Conservation (phyloP, 2,797 vertebrate species). For the Lagodon rhomboides region DNA sequence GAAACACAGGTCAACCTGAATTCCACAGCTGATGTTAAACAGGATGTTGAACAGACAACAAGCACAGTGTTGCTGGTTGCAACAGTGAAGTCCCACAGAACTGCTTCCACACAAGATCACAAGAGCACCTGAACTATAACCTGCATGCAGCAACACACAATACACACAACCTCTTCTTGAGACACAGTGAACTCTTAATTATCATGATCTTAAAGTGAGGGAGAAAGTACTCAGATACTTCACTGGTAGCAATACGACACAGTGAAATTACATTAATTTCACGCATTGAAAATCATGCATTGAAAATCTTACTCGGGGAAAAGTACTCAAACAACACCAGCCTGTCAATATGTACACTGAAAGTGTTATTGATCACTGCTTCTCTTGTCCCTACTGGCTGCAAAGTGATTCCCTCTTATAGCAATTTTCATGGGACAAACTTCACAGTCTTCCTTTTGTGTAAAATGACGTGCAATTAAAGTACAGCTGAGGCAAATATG, state of each 20-base stretch:
- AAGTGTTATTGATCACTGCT: neutral
- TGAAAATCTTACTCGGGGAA: neutral
- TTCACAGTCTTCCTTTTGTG: neutral
- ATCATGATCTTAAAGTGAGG: neutral
- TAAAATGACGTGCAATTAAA: neutral
- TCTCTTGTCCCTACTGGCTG: neutral
- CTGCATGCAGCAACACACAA: slow-evolving; percentile 10
- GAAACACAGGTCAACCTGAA: slow-evolving; percentile 30
- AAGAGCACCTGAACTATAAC: slow-evolving; percentile 12
- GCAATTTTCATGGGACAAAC: neutral
- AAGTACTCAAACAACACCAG: neutral
- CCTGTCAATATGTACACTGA: neutral
- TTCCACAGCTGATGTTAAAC: slow-evolving; percentile 22
- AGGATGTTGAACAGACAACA: slow-evolving; percentile 29
- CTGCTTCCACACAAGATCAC: slow-evolving; percentile 12
- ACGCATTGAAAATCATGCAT: too few relatives aligned
- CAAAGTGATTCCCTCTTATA: neutral
- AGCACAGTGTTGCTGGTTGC: slow-evolving; percentile 56
- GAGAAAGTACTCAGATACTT: neutral
- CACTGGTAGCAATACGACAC: neutral
- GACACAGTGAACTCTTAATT: neutral
- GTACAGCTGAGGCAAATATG: neutral
- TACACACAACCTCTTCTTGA: neutral
- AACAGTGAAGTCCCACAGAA: slow-evolving; percentile 47
- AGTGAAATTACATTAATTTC: neutral